Evolutionary conservation across 37 sponge, comb jelly and placozoan species (phyloP), one percentile per base, ranked within the genome.

Genomic region (Beroe ovata): DNA sequence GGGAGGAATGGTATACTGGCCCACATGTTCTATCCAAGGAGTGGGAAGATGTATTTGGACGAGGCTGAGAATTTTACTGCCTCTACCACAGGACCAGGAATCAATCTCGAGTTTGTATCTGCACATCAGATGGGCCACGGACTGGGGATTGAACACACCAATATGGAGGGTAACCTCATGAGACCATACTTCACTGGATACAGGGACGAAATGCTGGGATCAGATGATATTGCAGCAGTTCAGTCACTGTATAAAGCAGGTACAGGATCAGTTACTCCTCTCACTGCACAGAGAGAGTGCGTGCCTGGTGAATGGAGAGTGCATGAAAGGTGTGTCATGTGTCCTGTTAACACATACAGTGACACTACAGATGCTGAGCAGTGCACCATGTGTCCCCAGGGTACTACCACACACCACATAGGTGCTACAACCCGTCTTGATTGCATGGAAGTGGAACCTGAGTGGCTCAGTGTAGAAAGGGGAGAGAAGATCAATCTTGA

Each of bases 41-140:
- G 38, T 29, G 84, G 84, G 8, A 41, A 40, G 84, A 77, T 77
- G 84, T 54, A 77, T 29, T 77, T 77, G 39, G 84, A 77, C 28
- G 54, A 77, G 28, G 84, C 84, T 20, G 84, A 77, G 33, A 77
- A 77, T 54, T 77, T n/a, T 25, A 77, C 84, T 54, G 54, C 54
- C 8, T 20, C 54, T 26, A 4, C 20, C 2, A 0, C 38, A n/a
- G 28, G 26, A 3, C 84, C 84, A 1, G 84, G 84, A 18, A 77
- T 77, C 35, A 77, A 40, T 20, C 84, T 77, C 29, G 8, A 40
- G 14, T 1, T 40, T n/a, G 47, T 40, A 22, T 2, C 84, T 39
- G 84, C 84, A 1, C 84, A 77, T 54, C 54, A 77, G 38, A 77
- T 77, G 84, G 84, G 84, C 4, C 84, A 77, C 47, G 84, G 84